Conservation (phyloP, 2,113 vertebrate species). For the Passer domesticus region DNA sequence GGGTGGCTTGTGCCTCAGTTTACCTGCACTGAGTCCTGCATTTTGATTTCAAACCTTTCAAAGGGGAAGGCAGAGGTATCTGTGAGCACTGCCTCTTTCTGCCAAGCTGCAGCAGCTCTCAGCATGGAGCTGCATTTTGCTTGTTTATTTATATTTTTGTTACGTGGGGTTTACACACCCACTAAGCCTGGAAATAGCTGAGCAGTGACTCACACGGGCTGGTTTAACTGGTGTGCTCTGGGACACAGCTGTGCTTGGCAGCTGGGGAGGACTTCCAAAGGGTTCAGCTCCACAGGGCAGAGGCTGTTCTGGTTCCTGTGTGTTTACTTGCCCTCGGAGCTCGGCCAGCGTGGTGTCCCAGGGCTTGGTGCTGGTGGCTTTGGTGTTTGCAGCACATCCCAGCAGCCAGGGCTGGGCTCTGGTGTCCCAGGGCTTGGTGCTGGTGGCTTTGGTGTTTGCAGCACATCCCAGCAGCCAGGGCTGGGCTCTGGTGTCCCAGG, state of each 20-base stretch:
- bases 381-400: not conserved
- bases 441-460: not conserved
- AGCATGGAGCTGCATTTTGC: not conserved
- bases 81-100: not conserved
- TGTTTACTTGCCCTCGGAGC: not conserved
- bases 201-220: conserved; percentile 36
- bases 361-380: not conserved
- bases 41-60: not conserved
- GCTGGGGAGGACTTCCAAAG: not conserved
- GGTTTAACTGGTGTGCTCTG: not conserved
- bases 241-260: not conserved
- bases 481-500: not conserved
- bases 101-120: not conserved
- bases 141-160: conserved; percentile 46
- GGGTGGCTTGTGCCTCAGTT: not conserved
- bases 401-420: not conserved
- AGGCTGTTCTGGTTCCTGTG: not conserved
- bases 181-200: conserved; percentile 46
- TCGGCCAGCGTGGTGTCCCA: not conserved
- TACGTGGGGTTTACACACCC: not conserved
- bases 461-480: not conserved
- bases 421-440: not conserved
- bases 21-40: not conserved
- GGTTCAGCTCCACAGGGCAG: not conserved
- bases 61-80: not conserved